Base-by-base conservation (phyloP, 2,113 vertebrate genomes). In the Eonycteris spelaea region DNA sequence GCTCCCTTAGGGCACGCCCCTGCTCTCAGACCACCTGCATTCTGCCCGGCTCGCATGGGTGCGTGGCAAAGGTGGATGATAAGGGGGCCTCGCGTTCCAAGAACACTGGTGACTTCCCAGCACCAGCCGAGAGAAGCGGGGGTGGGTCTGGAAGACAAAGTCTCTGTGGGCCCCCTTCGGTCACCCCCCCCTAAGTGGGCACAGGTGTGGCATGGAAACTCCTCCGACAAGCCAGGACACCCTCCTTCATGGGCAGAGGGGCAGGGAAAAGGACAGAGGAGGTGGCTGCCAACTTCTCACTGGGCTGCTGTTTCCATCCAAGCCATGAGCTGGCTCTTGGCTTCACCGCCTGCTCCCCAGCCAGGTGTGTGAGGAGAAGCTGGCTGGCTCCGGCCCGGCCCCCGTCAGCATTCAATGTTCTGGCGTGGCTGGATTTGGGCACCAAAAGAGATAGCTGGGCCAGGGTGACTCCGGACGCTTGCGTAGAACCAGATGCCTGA, bases 291-390 rank as follows among this genome's bases (percentile, higher is more conserved):
- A 97, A 12, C 94, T 96, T 94, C 96, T 77, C 91, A 79, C 77
- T 67, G 82, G 80, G 92, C 92, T 57, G 86, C 65, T 96, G 96
- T 94, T 95, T 91, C 91, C 95, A 89, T 91, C 80, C 77, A 86
- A 70, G 95, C 0, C 24, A 61, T 96, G 97, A 97, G 94, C 90
- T 97, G 97, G 92, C 90, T 91, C 94, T 95, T 96, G 96, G 96
- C 96, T 93, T 45, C 19, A 0, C 40, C 1, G 67, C 61, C 94
- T 6, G 70, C 90, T 95, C 82, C 45, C 90, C 94, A 94, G 89
- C 92, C 96, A 97, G 94, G 90, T 95, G 77, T 65, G 71, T 68
- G 59, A 92, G 75, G 82, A 38, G 33, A 30, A 33, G 77, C 71
- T 5, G 38, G 35, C 74, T n/a, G 45, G 55, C 63, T 78, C 57